Evolutionary conservation across 2,888 invertebrate genomes (phyloP).

Genomic region (Tubulanus polymorphus): DNA sequence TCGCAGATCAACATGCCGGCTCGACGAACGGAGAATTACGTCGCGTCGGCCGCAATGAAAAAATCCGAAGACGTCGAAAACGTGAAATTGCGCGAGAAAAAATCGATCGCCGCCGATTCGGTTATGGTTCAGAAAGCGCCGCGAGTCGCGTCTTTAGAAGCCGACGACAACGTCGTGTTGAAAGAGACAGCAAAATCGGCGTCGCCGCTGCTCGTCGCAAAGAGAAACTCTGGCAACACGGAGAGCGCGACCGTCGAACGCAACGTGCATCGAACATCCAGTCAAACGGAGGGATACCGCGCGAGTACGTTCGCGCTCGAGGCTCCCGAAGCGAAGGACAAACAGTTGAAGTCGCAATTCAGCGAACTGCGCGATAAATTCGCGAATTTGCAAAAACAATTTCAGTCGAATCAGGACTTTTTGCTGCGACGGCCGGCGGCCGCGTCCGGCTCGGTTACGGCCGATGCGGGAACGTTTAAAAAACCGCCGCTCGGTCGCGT

Average conservation of each 20-base stretch:
- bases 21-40: background rate
- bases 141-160: background rate
- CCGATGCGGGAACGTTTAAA: background rate
- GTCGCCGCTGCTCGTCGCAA: background rate
- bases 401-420: background rate
- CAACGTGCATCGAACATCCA: no score
- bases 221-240: conserved; percentile 1
- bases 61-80: background rate
- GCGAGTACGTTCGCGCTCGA: no score
- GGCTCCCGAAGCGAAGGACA: no score
- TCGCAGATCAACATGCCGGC: conserved; percentile 25
- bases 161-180: background rate
- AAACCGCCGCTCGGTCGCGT: no score
- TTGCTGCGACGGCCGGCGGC: background rate
- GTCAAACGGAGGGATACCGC: no score
- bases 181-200: background rate
- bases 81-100: no score
- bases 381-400: background rate
- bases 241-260: no score
- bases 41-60: background rate
- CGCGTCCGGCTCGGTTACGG: background rate
- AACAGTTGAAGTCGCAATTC: no score
- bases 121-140: no score
- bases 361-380: no score
- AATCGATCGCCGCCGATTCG: no score